Percentiles rank a stretch among this genome's conserved stretches.
phyloP scores from a whole-genome alignment of 1,140 invertebrate genomes.

The Spodoptera frugiperda region DNA sequence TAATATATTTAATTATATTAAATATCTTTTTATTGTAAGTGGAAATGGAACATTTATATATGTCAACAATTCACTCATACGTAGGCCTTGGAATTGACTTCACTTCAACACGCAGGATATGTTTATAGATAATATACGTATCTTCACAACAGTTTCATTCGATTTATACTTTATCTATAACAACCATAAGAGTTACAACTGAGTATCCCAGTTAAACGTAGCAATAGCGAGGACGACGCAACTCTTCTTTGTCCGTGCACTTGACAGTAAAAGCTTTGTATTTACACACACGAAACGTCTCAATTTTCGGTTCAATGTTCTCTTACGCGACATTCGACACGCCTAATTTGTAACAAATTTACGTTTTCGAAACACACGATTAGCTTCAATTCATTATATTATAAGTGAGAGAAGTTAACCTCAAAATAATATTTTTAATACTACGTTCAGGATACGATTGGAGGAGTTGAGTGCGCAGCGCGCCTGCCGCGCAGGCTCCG shows the following conservation, averaged over 20 bases:
- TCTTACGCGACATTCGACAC: conserved; percentile 83
- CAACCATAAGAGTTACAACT: conserved; percentile 66
- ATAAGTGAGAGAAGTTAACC: conserved; percentile 74
- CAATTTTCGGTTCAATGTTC: conserved; percentile 78
- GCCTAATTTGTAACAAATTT: conserved; percentile 58
- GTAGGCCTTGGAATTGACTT: conserved; percentile 79
- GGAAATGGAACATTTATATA: conserved; percentile 56
- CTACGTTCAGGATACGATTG: conserved; percentile 80
- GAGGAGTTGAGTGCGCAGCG: conserved; percentile 69
- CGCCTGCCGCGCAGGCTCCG: conserved; percentile 71
- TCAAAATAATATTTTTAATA: conserved; percentile 84
- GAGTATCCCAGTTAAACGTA: conserved; percentile 64
- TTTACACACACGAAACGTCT: conserved; percentile 85
- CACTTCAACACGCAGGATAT: conserved; percentile 72
- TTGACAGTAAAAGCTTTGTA: conserved; percentile 85
- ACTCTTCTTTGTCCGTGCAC: conserved; percentile 84
- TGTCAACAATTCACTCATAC: conserved; percentile 64
- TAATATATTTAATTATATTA: conserved; percentile 56
- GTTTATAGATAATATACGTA: conserved; percentile 64
- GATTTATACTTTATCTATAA: conserved; percentile 65
- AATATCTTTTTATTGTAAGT: conserved; percentile 57
- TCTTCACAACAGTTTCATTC: conserved; percentile 61
- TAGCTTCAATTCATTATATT: conserved; percentile 68
- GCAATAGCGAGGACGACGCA: conserved; percentile 62
- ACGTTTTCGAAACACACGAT: conserved; percentile 56